These are phyloP conservation scores for Sebastes kiyomatsui DNA, from an alignment of 2,797 vertebrate species.

Conservation along the genomic window DNA sequence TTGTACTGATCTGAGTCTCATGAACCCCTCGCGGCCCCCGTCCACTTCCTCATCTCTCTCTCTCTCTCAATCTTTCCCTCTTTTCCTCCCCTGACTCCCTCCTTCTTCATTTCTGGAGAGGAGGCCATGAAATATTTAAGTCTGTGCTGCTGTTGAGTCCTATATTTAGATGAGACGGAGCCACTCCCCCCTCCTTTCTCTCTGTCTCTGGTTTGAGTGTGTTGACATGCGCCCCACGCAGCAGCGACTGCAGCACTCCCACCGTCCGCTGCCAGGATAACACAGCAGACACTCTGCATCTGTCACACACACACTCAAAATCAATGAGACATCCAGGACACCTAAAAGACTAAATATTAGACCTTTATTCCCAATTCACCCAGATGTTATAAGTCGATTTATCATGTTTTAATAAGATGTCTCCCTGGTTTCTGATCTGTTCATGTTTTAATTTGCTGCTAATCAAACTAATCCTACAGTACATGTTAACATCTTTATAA, in stretches of 20 bases:
- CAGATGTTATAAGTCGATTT: not conserved
- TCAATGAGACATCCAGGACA: not conserved
- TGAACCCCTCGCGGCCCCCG: constrained; percentile 1
- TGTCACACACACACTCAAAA: constrained; percentile 21
- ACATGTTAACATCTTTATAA: not conserved
- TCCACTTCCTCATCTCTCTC: not conserved
- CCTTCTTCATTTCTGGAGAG: constrained; percentile 49
- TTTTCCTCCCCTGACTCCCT: constrained; percentile 13
- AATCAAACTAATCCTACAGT: not conserved
- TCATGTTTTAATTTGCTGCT: not conserved
- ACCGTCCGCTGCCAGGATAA: constrained; percentile 15
- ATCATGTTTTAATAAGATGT: not conserved
- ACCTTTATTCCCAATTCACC: not conserved
- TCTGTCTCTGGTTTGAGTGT: not conserved
- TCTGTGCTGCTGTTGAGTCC: constrained; percentile 63
- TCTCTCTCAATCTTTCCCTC: not conserved
- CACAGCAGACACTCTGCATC: constrained; percentile 5
- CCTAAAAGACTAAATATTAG: not conserved
- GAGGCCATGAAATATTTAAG: constrained; percentile 83
- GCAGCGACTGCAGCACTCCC: not conserved
- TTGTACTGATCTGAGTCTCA: constrained; percentile 46
- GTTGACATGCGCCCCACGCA: constrained; percentile 46
- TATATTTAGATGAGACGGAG: constrained; percentile 78
- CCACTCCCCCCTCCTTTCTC: constrained; percentile 4
- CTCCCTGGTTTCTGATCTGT: not conserved